Evolutionary conservation across 2,113 vertebrate genomes (phyloP).

Genomic region (Edolisoma coerulescens): DNA sequence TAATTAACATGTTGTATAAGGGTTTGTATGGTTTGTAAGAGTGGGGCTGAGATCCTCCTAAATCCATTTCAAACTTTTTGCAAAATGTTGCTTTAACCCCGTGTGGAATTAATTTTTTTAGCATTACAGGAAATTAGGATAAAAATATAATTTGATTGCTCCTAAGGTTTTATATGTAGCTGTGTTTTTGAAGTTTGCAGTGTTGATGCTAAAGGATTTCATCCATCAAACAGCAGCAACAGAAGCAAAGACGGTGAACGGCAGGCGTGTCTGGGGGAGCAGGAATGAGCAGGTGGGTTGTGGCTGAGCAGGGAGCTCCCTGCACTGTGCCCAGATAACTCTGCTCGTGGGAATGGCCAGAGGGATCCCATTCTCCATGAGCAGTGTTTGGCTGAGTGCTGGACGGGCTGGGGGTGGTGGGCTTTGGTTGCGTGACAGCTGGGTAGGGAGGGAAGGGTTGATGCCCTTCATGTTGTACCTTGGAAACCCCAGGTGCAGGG

Average conservation of each 20-base stretch:
- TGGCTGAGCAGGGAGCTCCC: not conserved
- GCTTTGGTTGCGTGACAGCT: accelerated
- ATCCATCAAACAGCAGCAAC: not conserved
- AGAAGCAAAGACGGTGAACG: accelerated
- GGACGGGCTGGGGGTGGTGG: not conserved
- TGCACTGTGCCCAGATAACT: not conserved
- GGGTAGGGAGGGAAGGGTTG: not conserved
- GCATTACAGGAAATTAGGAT: not conserved
- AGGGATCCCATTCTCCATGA: accelerated
- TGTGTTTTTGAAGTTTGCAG: not conserved
- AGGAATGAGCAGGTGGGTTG: accelerated
- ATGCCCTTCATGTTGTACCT: accelerated
- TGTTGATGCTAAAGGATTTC: not conserved
- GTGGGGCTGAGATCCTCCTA: not conserved
- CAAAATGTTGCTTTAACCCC: not conserved
- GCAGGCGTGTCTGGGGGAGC: accelerated
- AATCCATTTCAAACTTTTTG: not conserved
- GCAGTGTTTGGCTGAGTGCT: not conserved
- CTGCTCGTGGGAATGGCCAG: not conserved
- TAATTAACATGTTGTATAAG: not conserved
- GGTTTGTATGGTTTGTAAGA: not conserved
- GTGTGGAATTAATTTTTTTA: not conserved
- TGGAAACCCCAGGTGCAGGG: not conserved
- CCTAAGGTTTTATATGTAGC: not conserved
- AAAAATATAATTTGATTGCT: not conserved